Evolutionary conservation across 2,888 invertebrate species (phyloP), one percentile per base, ranked within the genome.

Genomic region (Plagodis dolabraria): DNA sequence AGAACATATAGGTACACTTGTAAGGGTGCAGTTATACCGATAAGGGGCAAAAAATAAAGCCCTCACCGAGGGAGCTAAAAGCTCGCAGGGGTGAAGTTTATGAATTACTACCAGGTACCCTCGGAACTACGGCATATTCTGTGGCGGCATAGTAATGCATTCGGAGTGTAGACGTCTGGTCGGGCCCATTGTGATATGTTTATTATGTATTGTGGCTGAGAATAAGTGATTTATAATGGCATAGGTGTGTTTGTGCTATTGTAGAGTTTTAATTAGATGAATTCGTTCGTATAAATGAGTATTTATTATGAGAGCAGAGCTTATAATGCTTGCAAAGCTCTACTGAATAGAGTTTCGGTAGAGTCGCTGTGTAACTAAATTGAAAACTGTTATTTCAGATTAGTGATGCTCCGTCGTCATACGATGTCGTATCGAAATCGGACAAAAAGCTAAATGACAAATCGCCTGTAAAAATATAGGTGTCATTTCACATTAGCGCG

Each of bases 401-500:
- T 47, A 53, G 48, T 49, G 33, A 47, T 12, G 53, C 22, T 54
- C 40, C 10, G 22, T 46, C 55, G 50, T 7, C 47, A 47, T 62
- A 46, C 55, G 43, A 63, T 46, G 62, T 67, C 65, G 38, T 50
- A 43, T 7, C 59, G 63, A 47, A 69, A 43, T 7, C 59, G 63
- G 47, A 69, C 67, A 57, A 63, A 63, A 56, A 59, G 35, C 63
- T 60, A 65, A 68, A 67, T 63, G 63, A 69, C 64, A 64, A 67
- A 69, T 67, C 61, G 65, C 52, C 63, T 63, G 67, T 67, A 65
- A 69, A 63, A 69, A 69, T 69, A 65, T 60, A 60, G 67, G 53
- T 63, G 69, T 67, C 69, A 50, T 63, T 59, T 64, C 64, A 63
- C 63, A 69, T 69, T 62, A 69, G 67, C 64, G 67, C 51, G 63